These are phyloP conservation scores for Hipparchia sbordonii DNA, from an alignment of 2,888 invertebrate species.

Conservation along the genomic window DNA sequence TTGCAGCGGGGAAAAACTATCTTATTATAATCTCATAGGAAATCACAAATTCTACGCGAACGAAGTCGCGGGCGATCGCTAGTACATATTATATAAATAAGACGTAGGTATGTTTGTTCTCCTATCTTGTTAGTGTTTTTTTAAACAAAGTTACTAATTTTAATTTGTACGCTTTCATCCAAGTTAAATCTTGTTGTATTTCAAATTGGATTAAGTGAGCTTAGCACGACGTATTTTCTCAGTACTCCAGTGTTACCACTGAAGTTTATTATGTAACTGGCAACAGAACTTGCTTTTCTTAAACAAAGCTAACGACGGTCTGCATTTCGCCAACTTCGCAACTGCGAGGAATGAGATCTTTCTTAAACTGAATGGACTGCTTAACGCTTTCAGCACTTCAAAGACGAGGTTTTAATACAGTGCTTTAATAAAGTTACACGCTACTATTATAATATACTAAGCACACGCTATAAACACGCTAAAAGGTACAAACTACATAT, in stretches of 20 bases:
- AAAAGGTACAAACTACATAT: too few species aligned
- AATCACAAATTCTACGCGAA: too few species aligned
- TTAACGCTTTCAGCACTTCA: slow-evolving; percentile 2
- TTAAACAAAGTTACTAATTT: slow-evolving; percentile 3
- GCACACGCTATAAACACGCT: too few species aligned
- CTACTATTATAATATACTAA: too few species aligned
- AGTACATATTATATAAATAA: too few species aligned
- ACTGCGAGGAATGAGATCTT: slow-evolving; percentile 1
- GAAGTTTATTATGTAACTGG: slow-evolving; percentile 29
- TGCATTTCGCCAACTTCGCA: slow-evolving; percentile 22
- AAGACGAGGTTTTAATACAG: background rate
- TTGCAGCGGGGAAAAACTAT: too few species aligned
- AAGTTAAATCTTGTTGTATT: slow-evolving; percentile 19
- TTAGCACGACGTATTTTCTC: slow-evolving; percentile 17
- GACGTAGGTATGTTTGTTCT: too few species aligned
- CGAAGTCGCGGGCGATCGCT: too few species aligned
- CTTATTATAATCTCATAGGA: too few species aligned
- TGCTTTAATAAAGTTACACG: background rate
- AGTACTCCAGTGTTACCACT: slow-evolving; percentile 26
- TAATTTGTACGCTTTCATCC: slow-evolving; percentile 12
- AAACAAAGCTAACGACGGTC: slow-evolving; percentile 32
- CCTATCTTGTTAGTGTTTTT: background rate
- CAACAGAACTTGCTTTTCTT: slow-evolving; percentile 33
- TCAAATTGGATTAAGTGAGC: slow-evolving; percentile 18
- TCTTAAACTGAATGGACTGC: background rate